A percentile compares a stretch with the other conserved stretches of the same genome.
Conservation (phyloP, 2,888 invertebrate species). For the Orthosia gothica region DNA sequence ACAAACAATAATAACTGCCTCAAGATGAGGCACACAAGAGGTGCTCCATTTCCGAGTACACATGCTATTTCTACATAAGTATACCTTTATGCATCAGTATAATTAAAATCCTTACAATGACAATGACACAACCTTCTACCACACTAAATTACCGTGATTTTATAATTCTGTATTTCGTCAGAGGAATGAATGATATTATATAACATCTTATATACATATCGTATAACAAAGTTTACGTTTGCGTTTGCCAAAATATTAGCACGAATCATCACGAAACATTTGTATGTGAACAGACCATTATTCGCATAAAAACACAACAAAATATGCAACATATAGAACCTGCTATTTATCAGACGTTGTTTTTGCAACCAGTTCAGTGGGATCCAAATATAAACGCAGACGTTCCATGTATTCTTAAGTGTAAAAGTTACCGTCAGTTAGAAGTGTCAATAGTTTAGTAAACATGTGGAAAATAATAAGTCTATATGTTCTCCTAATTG, state of each 20-base stretch:
- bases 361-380: slow-evolving; percentile 11
- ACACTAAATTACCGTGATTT: no score
- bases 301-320: neutral
- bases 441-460: neutral
- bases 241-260: neutral
- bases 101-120: no score
- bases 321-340: neutral
- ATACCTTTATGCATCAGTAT: no score
- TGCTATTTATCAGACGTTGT: slow-evolving; percentile 19
- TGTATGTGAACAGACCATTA: neutral
- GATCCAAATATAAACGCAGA: slow-evolving; percentile 19
- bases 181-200: no score
- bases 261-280: neutral
- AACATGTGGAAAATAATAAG: slow-evolving; percentile 44
- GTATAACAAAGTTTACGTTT: neutral
- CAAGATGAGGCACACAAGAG: no score
- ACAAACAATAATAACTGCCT: no score
- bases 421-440: neutral
- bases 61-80: no score
- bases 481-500: slow-evolving; percentile 13
- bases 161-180: no score
- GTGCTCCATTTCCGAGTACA: no score
- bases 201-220: no score
- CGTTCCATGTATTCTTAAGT: slow-evolving; percentile 3
- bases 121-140: no score